phyloP scores from a whole-genome alignment of 1,140 invertebrate species.

The Neoseiulus cucumeris region DNA sequence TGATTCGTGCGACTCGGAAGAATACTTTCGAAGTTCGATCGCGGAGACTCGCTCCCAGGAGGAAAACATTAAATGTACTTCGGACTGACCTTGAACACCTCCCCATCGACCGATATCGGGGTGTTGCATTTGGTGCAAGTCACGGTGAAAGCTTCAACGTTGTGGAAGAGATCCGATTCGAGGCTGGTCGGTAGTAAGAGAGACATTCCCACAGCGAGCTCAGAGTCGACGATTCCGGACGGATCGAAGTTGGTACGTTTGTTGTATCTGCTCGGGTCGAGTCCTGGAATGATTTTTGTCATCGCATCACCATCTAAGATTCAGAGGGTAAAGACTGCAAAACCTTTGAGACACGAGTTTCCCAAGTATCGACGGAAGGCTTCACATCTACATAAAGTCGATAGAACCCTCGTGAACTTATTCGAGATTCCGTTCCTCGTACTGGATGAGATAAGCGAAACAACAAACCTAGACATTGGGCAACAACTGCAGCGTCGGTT shows the following conservation, averaged over 20 bases:
- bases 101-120: neutral
- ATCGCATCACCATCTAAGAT: too few relatives aligned
- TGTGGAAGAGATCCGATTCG: neutral
- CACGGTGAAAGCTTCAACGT: constrained; percentile 1
- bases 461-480: constrained; percentile 56
- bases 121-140: neutral
- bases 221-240: neutral
- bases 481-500: constrained; percentile 67
- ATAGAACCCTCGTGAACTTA: too few relatives aligned
- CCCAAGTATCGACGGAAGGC: too few relatives aligned
- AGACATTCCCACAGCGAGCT: neutral
- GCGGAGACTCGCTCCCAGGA: too few relatives aligned
- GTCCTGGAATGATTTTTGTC: neutral
- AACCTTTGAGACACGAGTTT: too few relatives aligned
- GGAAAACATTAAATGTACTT: too few relatives aligned
- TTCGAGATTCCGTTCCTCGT: too few relatives aligned
- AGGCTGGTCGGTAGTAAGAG: neutral
- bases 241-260: neutral
- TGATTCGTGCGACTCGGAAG: too few relatives aligned
- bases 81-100: neutral
- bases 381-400: too few relatives aligned
- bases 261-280: constrained; percentile 1
- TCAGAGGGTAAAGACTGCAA: too few relatives aligned
- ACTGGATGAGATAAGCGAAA: too few relatives aligned
- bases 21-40: too few relatives aligned